These are phyloP conservation scores for Heliothis peltigera DNA, from an alignment of 2,888 invertebrate genomes.

Conservation along the genomic window DNA sequence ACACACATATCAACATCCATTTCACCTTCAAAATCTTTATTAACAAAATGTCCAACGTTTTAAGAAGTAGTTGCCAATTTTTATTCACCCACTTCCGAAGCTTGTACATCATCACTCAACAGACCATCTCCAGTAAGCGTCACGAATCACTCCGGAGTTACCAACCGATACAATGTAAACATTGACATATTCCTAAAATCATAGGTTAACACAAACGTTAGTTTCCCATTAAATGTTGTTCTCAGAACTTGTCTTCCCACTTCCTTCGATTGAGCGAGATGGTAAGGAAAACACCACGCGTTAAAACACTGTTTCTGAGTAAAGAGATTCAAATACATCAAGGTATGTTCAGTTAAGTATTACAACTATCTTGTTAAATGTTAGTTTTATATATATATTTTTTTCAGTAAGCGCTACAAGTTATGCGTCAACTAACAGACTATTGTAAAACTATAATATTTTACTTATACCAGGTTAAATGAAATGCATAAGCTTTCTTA, in stretches of 20 bases:
- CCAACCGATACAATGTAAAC: conserved; percentile 32
- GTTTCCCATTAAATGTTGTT: conserved; percentile 48
- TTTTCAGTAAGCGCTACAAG: too few relatives aligned
- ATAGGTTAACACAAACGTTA: conserved; percentile 30
- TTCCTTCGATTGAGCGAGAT: conserved; percentile 40
- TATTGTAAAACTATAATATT: too few relatives aligned
- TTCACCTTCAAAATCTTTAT: conserved; percentile 1
- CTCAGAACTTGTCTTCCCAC: conserved; percentile 26
- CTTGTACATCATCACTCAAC: conserved; percentile 26
- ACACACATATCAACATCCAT: background rate
- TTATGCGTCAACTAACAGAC: too few relatives aligned
- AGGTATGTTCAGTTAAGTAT: background rate
- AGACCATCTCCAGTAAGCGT: conserved; percentile 12
- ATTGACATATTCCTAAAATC: conserved; percentile 48
- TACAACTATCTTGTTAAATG: background rate
- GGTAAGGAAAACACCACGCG: conserved; percentile 38
- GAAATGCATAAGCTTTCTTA: too few relatives aligned
- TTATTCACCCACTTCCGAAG: conserved; percentile 15
- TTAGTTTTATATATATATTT: background rate
- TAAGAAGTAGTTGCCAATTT: background rate
- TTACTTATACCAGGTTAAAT: too few relatives aligned
- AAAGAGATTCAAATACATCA: conserved; percentile 12
- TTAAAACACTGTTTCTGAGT: conserved; percentile 21
- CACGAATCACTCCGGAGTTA: conserved; percentile 23
- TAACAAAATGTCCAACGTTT: background rate